phyloP scores from a whole-genome alignment of 2,113 vertebrate species.

The Gnathonemus longibarbis region DNA sequence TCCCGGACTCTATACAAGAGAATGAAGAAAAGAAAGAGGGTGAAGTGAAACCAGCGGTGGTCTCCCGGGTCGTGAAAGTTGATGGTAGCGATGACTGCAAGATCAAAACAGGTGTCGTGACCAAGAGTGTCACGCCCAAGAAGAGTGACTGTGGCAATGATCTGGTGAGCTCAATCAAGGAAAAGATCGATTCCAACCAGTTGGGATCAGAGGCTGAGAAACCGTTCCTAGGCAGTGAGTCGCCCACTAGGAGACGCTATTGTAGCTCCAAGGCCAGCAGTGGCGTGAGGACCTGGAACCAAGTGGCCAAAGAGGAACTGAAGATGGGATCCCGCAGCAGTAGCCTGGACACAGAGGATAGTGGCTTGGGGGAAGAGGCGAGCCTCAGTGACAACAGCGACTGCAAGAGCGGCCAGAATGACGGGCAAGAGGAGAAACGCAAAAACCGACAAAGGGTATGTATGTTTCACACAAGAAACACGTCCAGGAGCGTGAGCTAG shows the following conservation, averaged over 20 bases:
- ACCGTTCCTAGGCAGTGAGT: conserved; percentile 53
- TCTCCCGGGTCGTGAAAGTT: conserved; percentile 21
- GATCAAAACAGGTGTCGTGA: conserved; percentile 45
- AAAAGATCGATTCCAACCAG: conserved; percentile 51
- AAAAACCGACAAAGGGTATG: conserved; percentile 52
- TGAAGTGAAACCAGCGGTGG: conserved; percentile 20
- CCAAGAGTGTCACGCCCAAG: conserved; percentile 44
- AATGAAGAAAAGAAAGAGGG: conserved; percentile 30
- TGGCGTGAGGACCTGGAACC: conserved; percentile 15
- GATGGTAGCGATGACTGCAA: conserved; percentile 5
- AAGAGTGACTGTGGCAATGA: conserved; percentile 44
- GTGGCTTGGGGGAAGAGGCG: conserved; percentile 55
- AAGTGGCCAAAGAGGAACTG: conserved; percentile 40
- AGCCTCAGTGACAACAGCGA: conserved; percentile 47
- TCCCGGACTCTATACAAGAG: conserved; percentile 46
- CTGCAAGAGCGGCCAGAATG: conserved; percentile 26
- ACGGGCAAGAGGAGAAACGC: conserved; percentile 27
- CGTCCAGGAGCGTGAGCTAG: not conserved
- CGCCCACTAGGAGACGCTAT: conserved; percentile 55
- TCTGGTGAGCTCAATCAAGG: conserved; percentile 45
- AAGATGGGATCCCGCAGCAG: conserved; percentile 49
- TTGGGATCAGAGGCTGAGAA: conserved; percentile 38
- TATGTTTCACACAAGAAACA: not conserved
- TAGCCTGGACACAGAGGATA: conserved; percentile 61
- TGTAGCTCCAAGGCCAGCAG: conserved; percentile 20